Base-by-base conservation (phyloP, 2,888 invertebrate species). In the Dugesia japonica region DNA sequence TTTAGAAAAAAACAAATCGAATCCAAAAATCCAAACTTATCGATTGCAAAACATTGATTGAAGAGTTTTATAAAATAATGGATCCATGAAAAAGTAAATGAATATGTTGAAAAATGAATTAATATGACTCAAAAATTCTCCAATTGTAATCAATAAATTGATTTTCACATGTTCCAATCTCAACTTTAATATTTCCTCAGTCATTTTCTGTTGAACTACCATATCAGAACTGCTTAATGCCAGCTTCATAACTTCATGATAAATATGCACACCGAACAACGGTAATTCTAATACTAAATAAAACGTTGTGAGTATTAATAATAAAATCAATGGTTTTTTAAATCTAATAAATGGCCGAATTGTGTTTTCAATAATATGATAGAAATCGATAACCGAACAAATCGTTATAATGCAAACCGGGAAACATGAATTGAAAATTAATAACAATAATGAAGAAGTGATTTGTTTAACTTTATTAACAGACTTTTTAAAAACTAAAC, bases 11-110 rank as follows among this genome's bases (percentile, higher is more conserved):
- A n/a, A n/a, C n/a, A n/a, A n/a, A n/a, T n/a, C n/a, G n/a, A n/a
- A n/a, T n/a, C n/a, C n/a, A n/a, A n/a, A n/a, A n/a, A n/a, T n/a
- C n/a, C n/a, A n/a, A n/a, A n/a, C n/a, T n/a, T n/a, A n/a, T n/a
- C n/a, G n/a, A n/a, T n/a, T n/a, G n/a, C n/a, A n/a, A n/a, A 31
- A 13, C 31, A 31, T 31, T 31, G 31, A 31, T 13, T 13, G 31
- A 4, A 56, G n/a, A 56, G 56, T 56, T 56, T 56, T 56, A n/a
- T 56, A 56, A n/a, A 56, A 56, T 56, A 56, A 13, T 20, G 56
- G 56, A 56, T 56, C 56, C 56, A 56, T 56, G 56, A 56, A 56
- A 56, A 56, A 56, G 17, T 56, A 56, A 56, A 56, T 56, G 56
- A 56, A 56, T 13, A 56, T 56, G 23, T 56, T 56, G 4, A 56